phyloP scores from a whole-genome alignment of 2,888 invertebrate species.

The Drosophila multiciliata region DNA sequence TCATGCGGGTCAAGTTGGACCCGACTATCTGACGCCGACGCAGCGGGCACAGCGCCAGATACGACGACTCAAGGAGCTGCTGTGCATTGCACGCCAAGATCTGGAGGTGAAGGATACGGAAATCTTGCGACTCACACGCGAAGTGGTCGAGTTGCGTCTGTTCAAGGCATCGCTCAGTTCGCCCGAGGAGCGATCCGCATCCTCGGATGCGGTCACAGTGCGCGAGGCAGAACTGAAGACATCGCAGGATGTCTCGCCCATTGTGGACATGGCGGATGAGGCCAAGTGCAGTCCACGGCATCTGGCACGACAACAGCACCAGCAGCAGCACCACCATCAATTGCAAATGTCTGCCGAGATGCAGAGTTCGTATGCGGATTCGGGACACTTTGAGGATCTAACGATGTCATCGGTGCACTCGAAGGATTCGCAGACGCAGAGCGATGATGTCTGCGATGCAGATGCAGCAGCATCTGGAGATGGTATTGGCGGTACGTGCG shows the following conservation, averaged over 20 bases:
- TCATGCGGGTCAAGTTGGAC: constrained; percentile 90
- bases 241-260: constrained; percentile 86
- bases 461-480: constrained; percentile 38
- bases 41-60: constrained; percentile 94
- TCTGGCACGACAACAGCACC: constrained; percentile 63
- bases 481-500: constrained; percentile 13
- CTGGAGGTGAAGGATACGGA: constrained; percentile 93
- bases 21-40: constrained; percentile 95
- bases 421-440: constrained; percentile 88
- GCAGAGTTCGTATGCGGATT: constrained; percentile 92
- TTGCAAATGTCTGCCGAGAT: constrained; percentile 86
- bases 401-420: constrained; percentile 91
- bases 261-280: constrained; percentile 86
- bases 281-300: constrained; percentile 84
- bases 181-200: constrained; percentile 92
- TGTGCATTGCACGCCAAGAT: constrained; percentile 90
- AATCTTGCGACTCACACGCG: constrained; percentile 89
- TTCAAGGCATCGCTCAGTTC: constrained; percentile 92
- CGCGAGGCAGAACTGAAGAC: constrained; percentile 88
- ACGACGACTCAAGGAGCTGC: constrained; percentile 89
- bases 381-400: constrained; percentile 94
- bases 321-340: constrained; percentile 48
- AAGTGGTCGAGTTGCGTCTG: constrained; percentile 92
- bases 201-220: constrained; percentile 90
- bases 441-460: constrained; percentile 67